Percentiles rank a stretch among this genome's conserved stretches.
Evolutionary conservation across 2,888 invertebrate species (phyloP).

Genomic region (Marronus borbonicus): DNA sequence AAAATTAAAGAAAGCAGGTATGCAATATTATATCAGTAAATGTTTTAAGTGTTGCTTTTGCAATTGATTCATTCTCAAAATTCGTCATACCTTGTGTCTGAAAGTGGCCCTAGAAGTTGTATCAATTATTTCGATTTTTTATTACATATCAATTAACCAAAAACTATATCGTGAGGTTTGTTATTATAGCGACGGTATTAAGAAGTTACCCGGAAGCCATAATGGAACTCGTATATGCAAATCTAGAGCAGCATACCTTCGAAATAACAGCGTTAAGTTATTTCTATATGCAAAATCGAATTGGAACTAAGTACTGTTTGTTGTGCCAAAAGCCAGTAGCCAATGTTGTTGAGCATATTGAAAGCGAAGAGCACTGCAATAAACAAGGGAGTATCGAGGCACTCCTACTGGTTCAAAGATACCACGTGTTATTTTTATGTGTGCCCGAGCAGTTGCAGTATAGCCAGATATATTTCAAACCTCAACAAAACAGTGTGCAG

Average conservation of each 20-base stretch:
- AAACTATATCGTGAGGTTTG: not conserved
- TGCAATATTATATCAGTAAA: no score
- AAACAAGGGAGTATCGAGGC: not conserved
- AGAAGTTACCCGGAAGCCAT: not conserved
- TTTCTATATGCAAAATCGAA: conserved; percentile 23
- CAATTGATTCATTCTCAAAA: no score
- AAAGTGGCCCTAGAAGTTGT: no score
- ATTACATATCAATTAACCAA: not conserved
- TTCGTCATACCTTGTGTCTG: no score
- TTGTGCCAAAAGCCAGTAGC: not conserved
- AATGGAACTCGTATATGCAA: conserved; percentile 6
- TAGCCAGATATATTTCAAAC: not conserved
- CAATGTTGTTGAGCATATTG: not conserved
- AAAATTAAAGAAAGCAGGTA: no score
- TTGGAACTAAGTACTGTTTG: conserved; percentile 15
- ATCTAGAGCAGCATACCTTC: not conserved
- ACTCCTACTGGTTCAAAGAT: not conserved
- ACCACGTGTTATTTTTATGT: not conserved
- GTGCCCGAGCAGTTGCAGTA: not conserved
- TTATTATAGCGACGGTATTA: not conserved
- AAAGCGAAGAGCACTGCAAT: not conserved
- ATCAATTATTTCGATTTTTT: no score
- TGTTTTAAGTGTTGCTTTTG: no score
- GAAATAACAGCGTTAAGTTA: not conserved
- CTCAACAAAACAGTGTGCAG: not conserved